These are phyloP conservation scores for Oxytorus armatus DNA, from an alignment of 2,888 invertebrate genomes.

Conservation along the genomic window DNA sequence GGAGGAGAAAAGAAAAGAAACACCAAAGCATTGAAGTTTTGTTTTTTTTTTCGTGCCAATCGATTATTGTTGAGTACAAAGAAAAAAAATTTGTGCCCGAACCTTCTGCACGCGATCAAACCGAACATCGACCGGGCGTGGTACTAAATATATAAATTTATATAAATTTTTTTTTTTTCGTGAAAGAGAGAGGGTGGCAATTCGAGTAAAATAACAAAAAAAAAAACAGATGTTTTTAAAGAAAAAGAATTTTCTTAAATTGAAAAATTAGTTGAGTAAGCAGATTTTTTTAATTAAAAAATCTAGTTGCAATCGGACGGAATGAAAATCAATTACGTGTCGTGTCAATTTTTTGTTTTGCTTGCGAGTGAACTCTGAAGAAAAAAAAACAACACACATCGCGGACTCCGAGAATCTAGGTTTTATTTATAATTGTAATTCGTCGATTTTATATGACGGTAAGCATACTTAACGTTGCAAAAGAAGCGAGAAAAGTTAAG, in stretches of 20 bases:
- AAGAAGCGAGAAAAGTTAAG: conserved; percentile 16
- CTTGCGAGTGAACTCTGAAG: conserved; percentile 8
- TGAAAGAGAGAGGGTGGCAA: conserved; percentile 51
- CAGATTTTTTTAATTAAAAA: too few relatives aligned
- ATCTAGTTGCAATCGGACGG: not conserved
- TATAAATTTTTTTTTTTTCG: too few relatives aligned
- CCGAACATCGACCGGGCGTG: conserved; percentile 32
- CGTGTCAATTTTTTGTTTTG: too few relatives aligned
- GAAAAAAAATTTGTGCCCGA: conserved; percentile 23
- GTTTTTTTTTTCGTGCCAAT: too few relatives aligned
- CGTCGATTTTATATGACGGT: conserved; percentile 73
- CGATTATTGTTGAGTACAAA: conserved; percentile 50
- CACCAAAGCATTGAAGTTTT: conserved; percentile 50
- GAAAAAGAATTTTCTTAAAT: not conserved
- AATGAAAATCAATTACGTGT: conserved; percentile 33
- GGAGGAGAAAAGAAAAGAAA: conserved; percentile 10
- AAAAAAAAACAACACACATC: conserved; percentile 27
- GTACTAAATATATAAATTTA: conserved; percentile 41
- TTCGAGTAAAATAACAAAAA: conserved; percentile 52
- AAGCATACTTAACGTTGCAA: conserved; percentile 69
- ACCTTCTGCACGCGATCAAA: conserved; percentile 27
- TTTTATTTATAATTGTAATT: conserved; percentile 71
- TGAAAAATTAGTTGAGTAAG: too few relatives aligned
- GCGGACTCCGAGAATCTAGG: conserved; percentile 64
- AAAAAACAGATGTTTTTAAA: conserved; percentile 20